Base-by-base conservation (phyloP, 2,113 vertebrate genomes). In the Orthonyx spaldingii region DNA sequence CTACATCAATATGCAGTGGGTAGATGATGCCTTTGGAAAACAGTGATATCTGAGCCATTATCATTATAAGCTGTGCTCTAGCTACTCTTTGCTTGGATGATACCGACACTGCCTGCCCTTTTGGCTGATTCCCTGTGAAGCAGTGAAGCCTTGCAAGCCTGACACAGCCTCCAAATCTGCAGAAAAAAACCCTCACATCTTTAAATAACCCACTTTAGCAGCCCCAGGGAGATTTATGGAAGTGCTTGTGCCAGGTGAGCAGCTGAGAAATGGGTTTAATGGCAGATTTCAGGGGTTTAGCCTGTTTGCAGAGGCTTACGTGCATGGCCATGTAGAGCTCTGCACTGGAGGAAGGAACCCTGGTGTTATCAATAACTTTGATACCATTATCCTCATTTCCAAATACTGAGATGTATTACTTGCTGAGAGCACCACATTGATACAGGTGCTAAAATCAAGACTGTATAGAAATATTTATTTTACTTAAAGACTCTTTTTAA, bases 1-100 rank as follows among this genome's bases (percentile, higher is more conserved):
- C 30, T 37, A 10, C 23, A 61, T 27, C 13, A 33, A 0, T 7
- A 21, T n/a, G 41, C 68, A 61, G 13, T 4, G 0, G 0, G 13
- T 69, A 19, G 19, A 28, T 18, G 26, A 27, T 69, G 42, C n/a
- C 74, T 5, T 15, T 82, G 50, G 19, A 20, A 20, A 55, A 5
- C 13, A 47, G 39, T 27, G 42, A 4, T 60, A 46, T 10, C 33
- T 32, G 10, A 65, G 27, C 60, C 35, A n/a, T 53, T 83, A 18
- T 49, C 28, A 24, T 77, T 64, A 9, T 49, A n/a, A 84, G 44
- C n/a, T 4, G 1, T 57, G 37, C 21, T 88, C 32, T 20, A 46
- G 32, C 55, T 61, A 1, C 24, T 9, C 15, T 68, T 18, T 32
- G 3, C 55, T 61, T 8, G 4, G 33, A 44, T 28, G 26, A 61